A percentile compares a stretch with the other conserved stretches of the same genome.
Evolutionary conservation across 2,888 invertebrate species (phyloP).

Genomic region (Yponomeuta sedellus): DNA sequence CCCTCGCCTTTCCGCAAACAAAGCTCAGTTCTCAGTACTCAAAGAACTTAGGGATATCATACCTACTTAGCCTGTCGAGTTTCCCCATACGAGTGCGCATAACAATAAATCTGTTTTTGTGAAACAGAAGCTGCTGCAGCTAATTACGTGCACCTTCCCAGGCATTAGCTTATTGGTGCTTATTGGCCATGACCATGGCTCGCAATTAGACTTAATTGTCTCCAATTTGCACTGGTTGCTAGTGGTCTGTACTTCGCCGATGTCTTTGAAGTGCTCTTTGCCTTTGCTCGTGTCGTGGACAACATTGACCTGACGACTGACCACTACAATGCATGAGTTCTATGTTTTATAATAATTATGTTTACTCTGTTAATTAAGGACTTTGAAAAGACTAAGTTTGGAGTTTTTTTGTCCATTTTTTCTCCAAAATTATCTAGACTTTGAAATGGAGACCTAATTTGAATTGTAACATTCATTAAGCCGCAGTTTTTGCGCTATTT

Average conservation of each 20-base stretch:
- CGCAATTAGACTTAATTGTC: constrained; percentile 72
- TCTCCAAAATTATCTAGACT: too few relatives aligned
- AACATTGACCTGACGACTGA: too few relatives aligned
- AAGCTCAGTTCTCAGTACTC: background rate
- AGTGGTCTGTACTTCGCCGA: constrained; percentile 60
- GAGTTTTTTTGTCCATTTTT: too few relatives aligned
- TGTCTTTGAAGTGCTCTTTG: constrained; percentile 46
- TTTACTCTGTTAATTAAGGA: too few relatives aligned
- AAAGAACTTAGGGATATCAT: background rate
- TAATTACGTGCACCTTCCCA: constrained; percentile 52
- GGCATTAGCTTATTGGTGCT: constrained; percentile 71
- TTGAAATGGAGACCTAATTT: too few relatives aligned
- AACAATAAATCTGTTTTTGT: constrained; percentile 9
- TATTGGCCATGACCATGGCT: constrained; percentile 75
- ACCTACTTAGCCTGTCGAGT: background rate
- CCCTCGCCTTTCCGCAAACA: background rate
- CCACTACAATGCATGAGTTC: too few relatives aligned
- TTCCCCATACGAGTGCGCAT: background rate
- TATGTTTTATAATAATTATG: too few relatives aligned
- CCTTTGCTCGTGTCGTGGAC: constrained; percentile 38
- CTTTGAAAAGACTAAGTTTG: too few relatives aligned
- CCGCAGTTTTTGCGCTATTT: too few relatives aligned
- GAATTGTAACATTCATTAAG: too few relatives aligned
- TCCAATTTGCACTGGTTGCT: constrained; percentile 65
- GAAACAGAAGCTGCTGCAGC: background rate